Conservation (phyloP, 2,888 invertebrate species). For the Drosophila affinis region DNA sequence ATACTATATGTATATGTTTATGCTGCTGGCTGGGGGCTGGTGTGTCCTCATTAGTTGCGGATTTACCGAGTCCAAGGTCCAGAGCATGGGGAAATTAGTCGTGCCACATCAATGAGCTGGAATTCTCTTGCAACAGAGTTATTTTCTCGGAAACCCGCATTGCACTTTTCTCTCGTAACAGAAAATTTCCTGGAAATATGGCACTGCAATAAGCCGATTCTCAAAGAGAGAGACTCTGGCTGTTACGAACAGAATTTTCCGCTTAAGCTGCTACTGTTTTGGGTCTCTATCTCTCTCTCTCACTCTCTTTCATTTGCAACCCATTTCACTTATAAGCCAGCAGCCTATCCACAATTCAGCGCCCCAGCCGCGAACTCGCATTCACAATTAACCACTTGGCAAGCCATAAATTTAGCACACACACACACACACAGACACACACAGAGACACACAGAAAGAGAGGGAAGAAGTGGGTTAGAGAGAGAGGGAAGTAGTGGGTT, state of each 20-base stretch:
- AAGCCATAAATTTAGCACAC: constrained; percentile 74
- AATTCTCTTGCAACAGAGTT: background rate
- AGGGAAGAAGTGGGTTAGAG: too few species aligned
- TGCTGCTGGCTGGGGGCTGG: background rate
- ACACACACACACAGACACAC: constrained; percentile 35
- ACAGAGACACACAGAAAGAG: background rate
- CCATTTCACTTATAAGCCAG: constrained; percentile 41
- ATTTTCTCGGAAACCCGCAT: constrained; percentile 5
- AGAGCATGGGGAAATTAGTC: background rate
- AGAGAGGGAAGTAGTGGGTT: background rate
- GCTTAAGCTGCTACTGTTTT: background rate
- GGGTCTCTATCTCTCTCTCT: too few species aligned
- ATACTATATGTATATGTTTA: constrained; percentile 14
- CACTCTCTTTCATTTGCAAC: constrained; percentile 29
- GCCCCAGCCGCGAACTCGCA: constrained; percentile 54
- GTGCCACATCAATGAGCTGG: background rate
- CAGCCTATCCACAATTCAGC: constrained; percentile 59
- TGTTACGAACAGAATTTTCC: background rate
- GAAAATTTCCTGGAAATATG: background rate
- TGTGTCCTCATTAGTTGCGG: constrained; percentile 20
- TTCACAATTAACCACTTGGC: constrained; percentile 76
- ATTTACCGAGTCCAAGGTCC: constrained; percentile 8
- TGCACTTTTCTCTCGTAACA: too few species aligned
- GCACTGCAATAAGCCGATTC: background rate
- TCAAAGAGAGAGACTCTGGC: background rate